Percentiles rank a stretch among this genome's conserved stretches.
Evolutionary conservation across 1,140 invertebrate species (phyloP).

Genomic region (Drosophila varians): DNA sequence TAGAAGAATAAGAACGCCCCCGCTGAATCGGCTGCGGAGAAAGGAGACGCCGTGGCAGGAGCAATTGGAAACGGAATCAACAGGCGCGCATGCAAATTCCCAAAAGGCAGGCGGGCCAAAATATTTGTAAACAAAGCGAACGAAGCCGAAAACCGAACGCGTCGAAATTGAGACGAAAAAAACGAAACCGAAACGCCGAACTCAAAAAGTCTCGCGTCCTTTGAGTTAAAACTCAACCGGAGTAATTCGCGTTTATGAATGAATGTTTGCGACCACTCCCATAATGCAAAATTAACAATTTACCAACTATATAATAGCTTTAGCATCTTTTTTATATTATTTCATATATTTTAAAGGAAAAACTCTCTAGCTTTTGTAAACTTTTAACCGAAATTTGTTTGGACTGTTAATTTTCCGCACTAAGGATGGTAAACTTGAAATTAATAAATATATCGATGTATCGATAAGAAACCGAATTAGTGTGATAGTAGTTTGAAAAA

Average conservation of each 20-base stretch:
- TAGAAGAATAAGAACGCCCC: not conserved
- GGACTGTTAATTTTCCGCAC: not conserved
- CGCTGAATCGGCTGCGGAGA: not conserved
- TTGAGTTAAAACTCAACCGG: slow-evolving; percentile 6
- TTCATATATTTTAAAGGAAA: not conserved
- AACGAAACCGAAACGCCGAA: slow-evolving; percentile 5
- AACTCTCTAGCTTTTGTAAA: not conserved
- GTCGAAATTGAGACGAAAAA: not conserved
- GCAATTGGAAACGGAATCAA: slow-evolving; percentile 41
- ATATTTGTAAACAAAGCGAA: slow-evolving; percentile 64
- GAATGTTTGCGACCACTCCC: no score
- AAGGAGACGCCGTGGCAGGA: not conserved
- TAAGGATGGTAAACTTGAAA: not conserved
- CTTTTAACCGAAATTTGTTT: not conserved
- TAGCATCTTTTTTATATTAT: not conserved
- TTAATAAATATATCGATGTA: not conserved
- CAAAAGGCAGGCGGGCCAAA: slow-evolving; percentile 17
- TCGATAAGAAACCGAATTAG: not conserved
- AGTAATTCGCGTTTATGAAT: slow-evolving; percentile 4
- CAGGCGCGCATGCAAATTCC: slow-evolving; percentile 53
- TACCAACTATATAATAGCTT: not conserved
- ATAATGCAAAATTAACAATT: no score
- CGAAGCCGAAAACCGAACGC: slow-evolving; percentile 4
- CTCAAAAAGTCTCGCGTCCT: not conserved
- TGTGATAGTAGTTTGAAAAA: no score